Percentiles rank a stretch among this genome's conserved stretches.
Evolutionary conservation across 1,140 invertebrate genomes (phyloP).

Genomic region (Heterodera schachtii): DNA sequence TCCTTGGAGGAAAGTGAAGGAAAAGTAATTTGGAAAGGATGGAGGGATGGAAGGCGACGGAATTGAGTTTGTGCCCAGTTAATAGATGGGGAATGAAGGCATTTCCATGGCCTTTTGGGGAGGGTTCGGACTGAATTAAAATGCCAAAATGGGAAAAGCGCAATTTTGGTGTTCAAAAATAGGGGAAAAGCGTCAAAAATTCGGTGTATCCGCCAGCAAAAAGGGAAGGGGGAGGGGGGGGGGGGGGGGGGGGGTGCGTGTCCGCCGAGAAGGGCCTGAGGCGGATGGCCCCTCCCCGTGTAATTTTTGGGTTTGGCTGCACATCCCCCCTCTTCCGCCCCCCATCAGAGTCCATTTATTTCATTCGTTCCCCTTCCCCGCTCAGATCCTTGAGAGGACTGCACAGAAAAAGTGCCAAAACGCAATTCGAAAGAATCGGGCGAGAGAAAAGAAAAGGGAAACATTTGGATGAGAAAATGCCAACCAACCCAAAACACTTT

Average conservation of each 20-base stretch:
- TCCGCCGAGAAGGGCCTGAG: background rate
- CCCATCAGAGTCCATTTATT: slow-evolving; percentile 7
- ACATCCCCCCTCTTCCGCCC: too few relatives aligned
- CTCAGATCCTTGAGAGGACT: background rate
- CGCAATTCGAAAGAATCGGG: too few relatives aligned
- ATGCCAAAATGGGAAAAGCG: too few relatives aligned
- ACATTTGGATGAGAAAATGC: too few relatives aligned
- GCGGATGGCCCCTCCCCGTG: background rate
- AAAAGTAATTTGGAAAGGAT: background rate
- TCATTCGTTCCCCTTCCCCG: background rate
- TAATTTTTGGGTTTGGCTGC: background rate
- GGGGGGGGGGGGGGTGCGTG: background rate
- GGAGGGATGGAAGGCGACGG: background rate
- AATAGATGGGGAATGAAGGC: background rate
- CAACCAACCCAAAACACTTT: background rate
- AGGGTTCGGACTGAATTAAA: too few relatives aligned
- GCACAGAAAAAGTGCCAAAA: too few relatives aligned
- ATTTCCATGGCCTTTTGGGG: background rate
- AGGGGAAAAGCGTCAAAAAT: background rate
- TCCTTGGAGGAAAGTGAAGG: background rate
- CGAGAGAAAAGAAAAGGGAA: too few relatives aligned
- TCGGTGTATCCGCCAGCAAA: background rate
- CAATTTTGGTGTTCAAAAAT: too few relatives aligned
- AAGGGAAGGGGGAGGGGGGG: background rate
- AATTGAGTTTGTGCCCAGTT: background rate